Conservation (phyloP, 2,113 vertebrate species). For the Terrapene triunguis region DNA sequence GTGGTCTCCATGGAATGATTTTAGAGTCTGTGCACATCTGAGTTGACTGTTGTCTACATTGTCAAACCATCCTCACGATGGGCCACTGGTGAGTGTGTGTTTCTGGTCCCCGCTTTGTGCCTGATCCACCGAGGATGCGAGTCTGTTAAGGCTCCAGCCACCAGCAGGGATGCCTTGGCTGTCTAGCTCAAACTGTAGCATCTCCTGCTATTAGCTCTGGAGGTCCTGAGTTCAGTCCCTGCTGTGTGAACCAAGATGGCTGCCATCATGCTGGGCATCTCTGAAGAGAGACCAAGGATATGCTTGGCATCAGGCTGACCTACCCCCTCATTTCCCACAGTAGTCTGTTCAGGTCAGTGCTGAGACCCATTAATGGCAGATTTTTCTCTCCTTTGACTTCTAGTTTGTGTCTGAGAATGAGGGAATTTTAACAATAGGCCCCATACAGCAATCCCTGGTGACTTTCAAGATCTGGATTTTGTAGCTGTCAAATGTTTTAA, state of each 20-base stretch:
- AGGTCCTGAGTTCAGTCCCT: neutral
- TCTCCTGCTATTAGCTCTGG: neutral
- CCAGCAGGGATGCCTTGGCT: neutral
- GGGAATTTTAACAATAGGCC: neutral
- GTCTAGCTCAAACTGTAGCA: neutral
- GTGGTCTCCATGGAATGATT: neutral
- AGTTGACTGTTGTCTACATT: neutral
- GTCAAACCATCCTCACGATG: neutral
- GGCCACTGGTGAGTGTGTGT: neutral
- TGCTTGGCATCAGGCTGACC: neutral
- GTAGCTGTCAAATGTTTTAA: neutral
- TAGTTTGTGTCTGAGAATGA: neutral
- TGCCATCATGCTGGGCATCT: neutral
- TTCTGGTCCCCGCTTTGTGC: neutral
- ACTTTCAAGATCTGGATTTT: neutral
- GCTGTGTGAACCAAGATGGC: neutral
- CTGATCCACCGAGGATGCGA: neutral
- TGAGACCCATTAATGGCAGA: neutral
- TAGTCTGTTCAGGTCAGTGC: neutral
- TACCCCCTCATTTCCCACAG: neutral
- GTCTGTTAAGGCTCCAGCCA: neutral
- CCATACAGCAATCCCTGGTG: neutral
- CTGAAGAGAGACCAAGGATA: neutral
- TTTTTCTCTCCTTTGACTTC: neutral
- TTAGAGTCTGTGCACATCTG: neutral